These are phyloP conservation scores for Neodiprion virginianus DNA, from an alignment of 1,140 invertebrate species.

Conservation along the genomic window DNA sequence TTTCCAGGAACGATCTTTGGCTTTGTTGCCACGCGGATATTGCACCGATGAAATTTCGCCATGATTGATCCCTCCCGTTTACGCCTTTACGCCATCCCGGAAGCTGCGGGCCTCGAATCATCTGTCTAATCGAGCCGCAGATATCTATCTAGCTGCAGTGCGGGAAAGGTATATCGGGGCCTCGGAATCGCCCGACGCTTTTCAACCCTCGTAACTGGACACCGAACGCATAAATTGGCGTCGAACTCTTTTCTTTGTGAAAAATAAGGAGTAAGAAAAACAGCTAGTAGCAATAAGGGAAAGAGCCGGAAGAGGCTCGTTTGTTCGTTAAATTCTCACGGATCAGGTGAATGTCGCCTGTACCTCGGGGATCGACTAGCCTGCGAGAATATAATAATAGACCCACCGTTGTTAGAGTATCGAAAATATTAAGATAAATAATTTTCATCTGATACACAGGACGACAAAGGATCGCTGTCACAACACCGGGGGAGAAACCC, in stretches of 20 bases:
- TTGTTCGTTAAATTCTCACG: not conserved
- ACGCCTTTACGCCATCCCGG: not conserved
- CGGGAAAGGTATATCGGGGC: not conserved
- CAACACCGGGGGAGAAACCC: conserved; percentile 31
- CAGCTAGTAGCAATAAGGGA: not conserved
- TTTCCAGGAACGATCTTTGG: not conserved
- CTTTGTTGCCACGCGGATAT: not conserved
- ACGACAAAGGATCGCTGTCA: conserved; percentile 46
- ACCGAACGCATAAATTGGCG: not conserved
- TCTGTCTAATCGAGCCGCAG: too few relatives aligned
- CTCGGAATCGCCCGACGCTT: not conserved
- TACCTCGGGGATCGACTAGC: not conserved
- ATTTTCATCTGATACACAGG: conserved; percentile 38
- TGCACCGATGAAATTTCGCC: not conserved
- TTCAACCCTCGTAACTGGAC: not conserved
- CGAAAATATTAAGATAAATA: conserved; percentile 45
- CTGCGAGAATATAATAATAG: not conserved
- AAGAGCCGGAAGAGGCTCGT: not conserved
- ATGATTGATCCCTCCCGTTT: not conserved
- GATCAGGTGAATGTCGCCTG: not conserved
- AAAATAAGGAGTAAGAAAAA: too few relatives aligned
- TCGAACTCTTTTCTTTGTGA: not conserved
- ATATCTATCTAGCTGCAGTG: too few relatives aligned
- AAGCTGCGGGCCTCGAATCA: too few relatives aligned
- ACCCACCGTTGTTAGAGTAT: not conserved